Base-by-base conservation (phyloP, 2,113 vertebrate genomes). In the Corvus hawaiiensis region DNA sequence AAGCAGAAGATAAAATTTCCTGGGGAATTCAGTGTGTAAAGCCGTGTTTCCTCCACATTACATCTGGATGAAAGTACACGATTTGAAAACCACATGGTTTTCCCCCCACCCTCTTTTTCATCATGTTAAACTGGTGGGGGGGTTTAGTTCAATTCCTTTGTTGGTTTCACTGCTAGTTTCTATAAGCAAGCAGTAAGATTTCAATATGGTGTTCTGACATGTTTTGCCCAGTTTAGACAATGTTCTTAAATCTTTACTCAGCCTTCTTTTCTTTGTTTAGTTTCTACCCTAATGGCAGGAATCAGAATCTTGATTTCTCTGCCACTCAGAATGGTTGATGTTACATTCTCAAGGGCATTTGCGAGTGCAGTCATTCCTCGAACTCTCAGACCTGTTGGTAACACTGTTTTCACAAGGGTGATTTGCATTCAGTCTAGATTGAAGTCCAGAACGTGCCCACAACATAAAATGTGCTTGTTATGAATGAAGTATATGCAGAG, bases 401-500 rank as follows among this genome's bases (percentile, higher is more conserved):
- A 51, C 59, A 28, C 52, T 92, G 43, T 85, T 97, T 94, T 96
- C 91, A 89, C 77, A 96, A 88, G 35, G 16, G 59, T 92, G 79
- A 87, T 97, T 96, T 97, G 52, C 58, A 89, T 91, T 90, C 87
- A 71, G 22, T 63, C 77, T 97, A 69, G 68, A 95, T 91, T 24
- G 43, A 94, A 74, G 54, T 94, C 91, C 91, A 74, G 56, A 93
- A 96, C 7, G 7, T 96, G 94, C 68, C 81, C 13, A 7, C 48
- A 75, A 95, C 71, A 89, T 95, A 94, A 94, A 95, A 96, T 94
- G 28, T 89, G 41, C 84, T 97, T 90, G 46, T 87, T 97, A 81
- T 97, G 84, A 96, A 96, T 89, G 77, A 97, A 95, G 43, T 94
- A 83, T 86, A 90, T 77, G 72, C 74, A 92, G 49, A 89, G n/a